Evolutionary conservation across 2,888 invertebrate genomes (phyloP).

Genomic region (Epiblema foenella): DNA sequence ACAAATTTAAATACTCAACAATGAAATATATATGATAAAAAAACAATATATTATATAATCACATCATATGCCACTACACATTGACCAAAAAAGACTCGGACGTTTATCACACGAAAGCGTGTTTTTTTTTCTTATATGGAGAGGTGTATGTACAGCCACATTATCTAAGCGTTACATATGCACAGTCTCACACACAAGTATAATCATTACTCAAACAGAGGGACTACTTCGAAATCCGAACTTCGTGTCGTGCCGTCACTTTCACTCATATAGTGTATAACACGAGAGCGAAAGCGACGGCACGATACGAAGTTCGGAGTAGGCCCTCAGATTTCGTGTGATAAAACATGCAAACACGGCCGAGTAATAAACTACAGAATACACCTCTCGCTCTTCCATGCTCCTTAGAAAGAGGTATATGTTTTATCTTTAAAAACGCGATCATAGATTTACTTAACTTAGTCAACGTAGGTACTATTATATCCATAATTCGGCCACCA

Average conservation of each 20-base stretch:
- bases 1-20: not conserved
- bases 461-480: not conserved
- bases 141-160: not conserved
- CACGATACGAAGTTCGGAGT: too few relatives aligned
- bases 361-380: not conserved
- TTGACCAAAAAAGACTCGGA: not conserved
- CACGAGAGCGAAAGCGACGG: too few relatives aligned
- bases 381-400: not conserved
- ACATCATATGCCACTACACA: not conserved
- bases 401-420: not conserved
- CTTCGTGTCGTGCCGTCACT: too few relatives aligned
- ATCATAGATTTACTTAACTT: not conserved
- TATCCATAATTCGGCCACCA: constrained; percentile 7
- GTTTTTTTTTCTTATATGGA: not conserved
- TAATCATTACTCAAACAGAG: not conserved
- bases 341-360: not conserved
- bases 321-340: too few relatives aligned
- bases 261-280: too few relatives aligned
- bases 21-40: not conserved
- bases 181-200: not conserved
- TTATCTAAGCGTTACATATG: too few relatives aligned
- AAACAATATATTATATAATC: not conserved
- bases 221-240: too few relatives aligned
- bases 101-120: not conserved
- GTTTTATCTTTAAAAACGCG: not conserved